These are phyloP conservation scores for Dioctria linearis DNA, from an alignment of 2,888 invertebrate genomes.

Conservation along the genomic window DNA sequence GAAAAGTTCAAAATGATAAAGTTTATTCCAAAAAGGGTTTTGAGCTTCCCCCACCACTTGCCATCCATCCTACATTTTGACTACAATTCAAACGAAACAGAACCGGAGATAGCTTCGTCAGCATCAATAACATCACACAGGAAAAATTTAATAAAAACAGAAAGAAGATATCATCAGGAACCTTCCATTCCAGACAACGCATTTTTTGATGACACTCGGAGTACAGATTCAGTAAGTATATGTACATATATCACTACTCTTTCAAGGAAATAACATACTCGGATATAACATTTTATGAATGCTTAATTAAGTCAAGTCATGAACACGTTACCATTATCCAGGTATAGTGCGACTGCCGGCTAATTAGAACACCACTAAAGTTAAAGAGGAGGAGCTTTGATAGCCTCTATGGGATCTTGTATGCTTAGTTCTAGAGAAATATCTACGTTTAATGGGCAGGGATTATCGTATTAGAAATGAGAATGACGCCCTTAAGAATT, in stretches of 20 bases:
- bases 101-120: not conserved
- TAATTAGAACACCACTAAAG: too few species aligned
- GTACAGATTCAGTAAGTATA: constrained; percentile 34
- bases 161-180: constrained; percentile 14
- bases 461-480: too few species aligned
- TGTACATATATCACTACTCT: not conserved
- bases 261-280: too few species aligned
- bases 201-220: constrained; percentile 11
- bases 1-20: constrained; percentile 54
- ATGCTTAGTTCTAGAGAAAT: too few species aligned
- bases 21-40: constrained; percentile 55
- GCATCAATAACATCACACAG: not conserved
- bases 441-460: too few species aligned
- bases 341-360: too few species aligned
- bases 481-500: too few species aligned
- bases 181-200: constrained; percentile 8
- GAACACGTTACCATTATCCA: too few species aligned
- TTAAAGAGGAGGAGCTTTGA: too few species aligned
- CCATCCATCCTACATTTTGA: constrained; percentile 57
- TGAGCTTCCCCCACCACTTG: constrained; percentile 59
- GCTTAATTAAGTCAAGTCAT: too few species aligned
- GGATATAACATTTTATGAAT: too few species aligned
- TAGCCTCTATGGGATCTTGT: too few species aligned
- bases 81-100: constrained; percentile 33
- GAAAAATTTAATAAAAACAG: constrained; percentile 18